Conservation (phyloP, 2,113 vertebrate genomes). For the Lathamus discolor region DNA sequence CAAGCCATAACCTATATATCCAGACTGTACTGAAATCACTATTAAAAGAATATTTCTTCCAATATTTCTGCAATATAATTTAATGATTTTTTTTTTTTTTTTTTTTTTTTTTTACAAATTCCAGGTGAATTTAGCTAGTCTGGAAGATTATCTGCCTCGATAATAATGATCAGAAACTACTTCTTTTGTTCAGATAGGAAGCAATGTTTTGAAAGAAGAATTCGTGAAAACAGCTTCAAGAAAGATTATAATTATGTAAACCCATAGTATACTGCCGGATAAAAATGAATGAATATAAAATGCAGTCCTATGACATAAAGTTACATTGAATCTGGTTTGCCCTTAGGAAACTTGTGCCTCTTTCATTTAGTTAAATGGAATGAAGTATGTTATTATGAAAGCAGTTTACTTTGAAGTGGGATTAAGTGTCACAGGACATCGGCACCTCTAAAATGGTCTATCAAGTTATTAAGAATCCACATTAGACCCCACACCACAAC, state of each 20-base stretch:
- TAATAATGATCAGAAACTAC: background rate
- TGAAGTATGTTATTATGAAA: conserved; percentile 15
- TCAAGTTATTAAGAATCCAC: conserved; percentile 30
- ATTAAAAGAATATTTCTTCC: background rate
- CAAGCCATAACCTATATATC: background rate
- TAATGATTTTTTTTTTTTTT: background rate
- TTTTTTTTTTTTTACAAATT: background rate
- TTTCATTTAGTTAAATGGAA: conserved; percentile 41
- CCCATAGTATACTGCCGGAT: background rate
- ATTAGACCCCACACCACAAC: background rate
- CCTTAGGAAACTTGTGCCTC: background rate
- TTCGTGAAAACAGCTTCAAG: background rate
- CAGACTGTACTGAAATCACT: background rate
- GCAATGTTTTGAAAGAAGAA: background rate
- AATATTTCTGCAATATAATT: background rate
- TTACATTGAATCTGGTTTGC: background rate
- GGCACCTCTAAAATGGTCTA: background rate
- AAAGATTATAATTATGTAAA: background rate
- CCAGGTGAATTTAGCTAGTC: background rate
- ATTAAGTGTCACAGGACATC: conserved; percentile 33
- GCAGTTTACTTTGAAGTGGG: conserved; percentile 32
- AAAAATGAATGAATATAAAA: background rate
- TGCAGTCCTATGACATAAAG: background rate
- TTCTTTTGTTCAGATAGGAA: background rate
- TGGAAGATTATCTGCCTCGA: background rate